A percentile compares a stretch with the other conserved stretches of the same genome.
Conservation (phyloP, 23 tunicate species). For the Trididemnum miniatum region DNA sequence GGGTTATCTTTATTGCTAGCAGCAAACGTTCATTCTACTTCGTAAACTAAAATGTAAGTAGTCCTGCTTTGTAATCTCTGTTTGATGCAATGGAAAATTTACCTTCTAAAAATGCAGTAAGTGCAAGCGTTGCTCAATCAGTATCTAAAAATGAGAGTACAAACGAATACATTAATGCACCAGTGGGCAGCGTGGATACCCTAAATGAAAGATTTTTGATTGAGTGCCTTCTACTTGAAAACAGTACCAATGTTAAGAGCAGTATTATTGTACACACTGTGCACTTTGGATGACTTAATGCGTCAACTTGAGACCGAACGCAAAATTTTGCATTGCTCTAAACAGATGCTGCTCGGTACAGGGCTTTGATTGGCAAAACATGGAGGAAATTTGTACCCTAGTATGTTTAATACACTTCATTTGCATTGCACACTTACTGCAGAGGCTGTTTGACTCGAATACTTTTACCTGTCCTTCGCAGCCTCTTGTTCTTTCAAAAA, state of each 20-base stretch:
- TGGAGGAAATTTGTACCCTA: conserved; percentile 3
- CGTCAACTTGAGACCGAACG: conserved; percentile 42
- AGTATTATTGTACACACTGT: conserved; percentile 35
- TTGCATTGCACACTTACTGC: conserved; percentile 40
- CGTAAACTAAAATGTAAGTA: conserved; percentile 30
- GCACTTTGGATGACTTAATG: conserved; percentile 37
- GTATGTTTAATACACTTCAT: conserved; percentile 15
- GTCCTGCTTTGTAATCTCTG: conserved; percentile 21
- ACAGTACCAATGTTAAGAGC: conserved; percentile 13
- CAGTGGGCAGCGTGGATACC: conserved; percentile 31
- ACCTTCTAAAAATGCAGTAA: conserved; percentile 39
- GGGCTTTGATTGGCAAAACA: conserved; percentile 31
- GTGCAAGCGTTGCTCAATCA: conserved; percentile 32
- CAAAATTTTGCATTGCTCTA: conserved; percentile 30
- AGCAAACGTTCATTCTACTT: conserved; percentile 24
- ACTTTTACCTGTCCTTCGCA: no score
- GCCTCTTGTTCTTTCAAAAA: no score
- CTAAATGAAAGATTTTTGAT: conserved; percentile 18
- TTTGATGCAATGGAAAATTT: conserved; percentile 31
- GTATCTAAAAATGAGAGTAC: conserved; percentile 15
- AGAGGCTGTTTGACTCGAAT: no score
- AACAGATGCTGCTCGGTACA: conserved; percentile 36
- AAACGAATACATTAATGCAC: conserved; percentile 19
- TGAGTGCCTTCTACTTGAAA: conserved; percentile 34
- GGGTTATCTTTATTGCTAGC: conserved; percentile 3